Evolutionary conservation across 2,113 vertebrate species (phyloP).

Genomic region (Zootoca vivipara): DNA sequence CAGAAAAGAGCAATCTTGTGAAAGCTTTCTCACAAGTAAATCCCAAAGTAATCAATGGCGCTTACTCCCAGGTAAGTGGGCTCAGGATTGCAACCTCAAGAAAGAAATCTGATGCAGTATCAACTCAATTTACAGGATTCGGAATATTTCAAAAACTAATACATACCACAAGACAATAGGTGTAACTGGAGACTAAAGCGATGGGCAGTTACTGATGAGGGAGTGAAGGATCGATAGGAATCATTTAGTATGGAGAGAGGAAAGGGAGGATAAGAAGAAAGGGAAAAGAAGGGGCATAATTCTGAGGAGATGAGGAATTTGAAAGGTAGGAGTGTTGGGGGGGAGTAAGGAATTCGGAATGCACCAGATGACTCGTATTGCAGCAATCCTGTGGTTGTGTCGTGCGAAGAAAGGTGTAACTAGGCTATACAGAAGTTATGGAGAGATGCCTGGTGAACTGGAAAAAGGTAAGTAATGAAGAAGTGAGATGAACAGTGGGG

Average conservation of each 20-base stretch:
- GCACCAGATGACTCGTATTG: not conserved
- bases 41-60: not conserved
- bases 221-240: not conserved
- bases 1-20: not conserved
- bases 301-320: not conserved
- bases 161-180: too few relatives aligned
- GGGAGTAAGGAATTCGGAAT: not conserved
- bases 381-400: not conserved
- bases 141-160: not conserved
- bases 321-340: not conserved
- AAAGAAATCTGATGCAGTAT: not conserved
- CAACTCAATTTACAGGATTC: not conserved
- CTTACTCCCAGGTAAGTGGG: not conserved
- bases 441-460: too few relatives aligned
- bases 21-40: not conserved
- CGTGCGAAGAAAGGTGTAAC: not conserved
- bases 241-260: not conserved
- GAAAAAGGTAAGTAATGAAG: not conserved
- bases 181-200: not conserved
- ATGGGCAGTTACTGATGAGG: not conserved
- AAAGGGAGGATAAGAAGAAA: not conserved
- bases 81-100: not conserved
- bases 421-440: not conserved
- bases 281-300: not conserved
- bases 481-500: not conserved